Conservation (phyloP, 2,797 vertebrate genomes). For the Nannoperca obscura region DNA sequence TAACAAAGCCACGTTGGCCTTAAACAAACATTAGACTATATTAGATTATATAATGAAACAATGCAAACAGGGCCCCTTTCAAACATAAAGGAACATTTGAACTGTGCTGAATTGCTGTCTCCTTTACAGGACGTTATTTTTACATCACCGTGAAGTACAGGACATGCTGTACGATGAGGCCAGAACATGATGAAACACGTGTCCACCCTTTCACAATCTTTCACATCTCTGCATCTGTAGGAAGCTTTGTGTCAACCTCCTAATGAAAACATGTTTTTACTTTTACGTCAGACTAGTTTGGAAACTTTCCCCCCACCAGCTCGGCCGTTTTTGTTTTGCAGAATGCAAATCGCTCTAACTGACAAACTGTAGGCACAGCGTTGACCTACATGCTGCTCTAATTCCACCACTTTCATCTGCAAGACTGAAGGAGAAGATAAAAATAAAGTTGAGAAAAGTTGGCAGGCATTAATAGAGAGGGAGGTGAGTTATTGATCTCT, state of each 20-base stretch:
- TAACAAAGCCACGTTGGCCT: conserved; percentile 9
- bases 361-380: neutral
- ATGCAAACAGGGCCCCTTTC: conserved; percentile 4
- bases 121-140: conserved; percentile 16
- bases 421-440: conserved; percentile 3
- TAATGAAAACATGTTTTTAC: neutral
- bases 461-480: neutral
- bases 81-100: conserved; percentile 8
- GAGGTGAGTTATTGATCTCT: neutral
- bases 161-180: conserved; percentile 7
- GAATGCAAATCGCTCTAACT: neutral
- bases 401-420: neutral
- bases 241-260: neutral
- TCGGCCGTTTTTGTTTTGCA: neutral
- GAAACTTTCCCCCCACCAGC: neutral
- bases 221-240: conserved; percentile 15
- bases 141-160: neutral
- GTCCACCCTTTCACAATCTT: neutral
- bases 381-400: neutral
- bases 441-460: neutral
- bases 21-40: conserved; percentile 12
- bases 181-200: neutral
- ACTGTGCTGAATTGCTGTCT: neutral
- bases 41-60: conserved; percentile 10
- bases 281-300: neutral